Conservation (phyloP, 2,888 invertebrate species). For the Drosophila vallismaia region DNA sequence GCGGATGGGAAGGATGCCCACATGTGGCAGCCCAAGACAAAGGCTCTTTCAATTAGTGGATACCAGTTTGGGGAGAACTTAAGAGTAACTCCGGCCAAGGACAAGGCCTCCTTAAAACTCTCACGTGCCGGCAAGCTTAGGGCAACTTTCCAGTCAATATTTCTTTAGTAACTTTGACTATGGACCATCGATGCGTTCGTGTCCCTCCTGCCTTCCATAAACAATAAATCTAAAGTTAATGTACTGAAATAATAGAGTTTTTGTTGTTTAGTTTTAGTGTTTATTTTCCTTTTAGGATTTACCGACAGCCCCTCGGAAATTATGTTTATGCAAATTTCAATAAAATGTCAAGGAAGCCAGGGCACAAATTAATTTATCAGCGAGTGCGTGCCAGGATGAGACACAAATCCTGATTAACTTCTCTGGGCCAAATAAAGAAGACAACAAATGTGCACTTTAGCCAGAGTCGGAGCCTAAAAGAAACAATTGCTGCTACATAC, state of each 20-base stretch:
- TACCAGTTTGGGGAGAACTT: constrained; percentile 11
- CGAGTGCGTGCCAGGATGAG: constrained; percentile 37
- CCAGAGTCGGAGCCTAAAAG: constrained; percentile 50
- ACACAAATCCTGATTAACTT: constrained; percentile 76
- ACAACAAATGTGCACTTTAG: constrained; percentile 58
- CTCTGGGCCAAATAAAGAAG: constrained; percentile 56
- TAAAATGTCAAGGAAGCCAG: constrained; percentile 53
- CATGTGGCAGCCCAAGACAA: constrained; percentile 9
- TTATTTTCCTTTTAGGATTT: constrained; percentile 46
- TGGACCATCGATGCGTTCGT: constrained; percentile 28
- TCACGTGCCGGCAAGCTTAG: constrained; percentile 20
- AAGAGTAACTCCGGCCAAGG: constrained; percentile 19
- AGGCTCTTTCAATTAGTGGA: constrained; percentile 34
- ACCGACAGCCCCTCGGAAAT: constrained; percentile 59
- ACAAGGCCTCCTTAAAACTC: constrained; percentile 21
- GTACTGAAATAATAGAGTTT: constrained; percentile 73
- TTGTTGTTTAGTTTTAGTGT: constrained; percentile 13
- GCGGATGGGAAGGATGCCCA: constrained; percentile 17
- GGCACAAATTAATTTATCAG: constrained; percentile 72
- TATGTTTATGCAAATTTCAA: constrained; percentile 73
- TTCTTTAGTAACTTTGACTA: constrained; percentile 32
- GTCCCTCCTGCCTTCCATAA: constrained; percentile 48
- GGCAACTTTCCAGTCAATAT: constrained; percentile 35
- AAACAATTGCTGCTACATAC: constrained; percentile 61
- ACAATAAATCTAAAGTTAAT: constrained; percentile 74